These are phyloP conservation scores for Drosophila nigritarsus DNA, from an alignment of 2,888 invertebrate genomes.

Conservation along the genomic window DNA sequence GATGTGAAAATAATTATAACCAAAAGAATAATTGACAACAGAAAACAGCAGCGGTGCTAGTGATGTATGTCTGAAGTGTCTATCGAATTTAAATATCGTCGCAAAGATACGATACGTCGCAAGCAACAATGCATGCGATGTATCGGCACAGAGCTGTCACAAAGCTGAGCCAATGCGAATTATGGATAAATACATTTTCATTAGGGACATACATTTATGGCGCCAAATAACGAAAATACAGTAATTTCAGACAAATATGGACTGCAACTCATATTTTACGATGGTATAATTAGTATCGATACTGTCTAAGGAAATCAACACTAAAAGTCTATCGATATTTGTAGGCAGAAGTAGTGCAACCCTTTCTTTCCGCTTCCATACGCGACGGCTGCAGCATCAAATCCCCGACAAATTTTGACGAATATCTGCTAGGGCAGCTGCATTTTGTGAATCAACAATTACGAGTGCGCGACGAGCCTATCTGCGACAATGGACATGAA, in stretches of 20 bases:
- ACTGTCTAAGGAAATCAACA: neutral
- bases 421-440: neutral
- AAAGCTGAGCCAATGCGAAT: neutral
- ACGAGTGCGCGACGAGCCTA: slow-evolving; percentile 12
- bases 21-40: slow-evolving; percentile 63
- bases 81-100: neutral
- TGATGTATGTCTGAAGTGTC: slow-evolving; percentile 17
- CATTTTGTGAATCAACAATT: slow-evolving; percentile 1
- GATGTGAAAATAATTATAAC: slow-evolving; percentile 58
- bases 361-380: slow-evolving; percentile 18
- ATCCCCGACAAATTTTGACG: neutral
- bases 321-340: slow-evolving; percentile 18
- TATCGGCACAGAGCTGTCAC: neutral
- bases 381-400: neutral
- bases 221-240: neutral
- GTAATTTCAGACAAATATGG: too few species aligned
- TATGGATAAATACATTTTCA: neutral
- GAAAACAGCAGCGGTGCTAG: slow-evolving; percentile 49
- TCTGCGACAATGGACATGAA: slow-evolving; percentile 55
- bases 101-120: neutral
- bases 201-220: neutral
- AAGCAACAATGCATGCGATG: neutral
- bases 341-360: neutral
- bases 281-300: neutral
- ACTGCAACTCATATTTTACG: neutral